Base-by-base conservation (phyloP, 2,888 invertebrate species). In the Nycteola revayana region DNA sequence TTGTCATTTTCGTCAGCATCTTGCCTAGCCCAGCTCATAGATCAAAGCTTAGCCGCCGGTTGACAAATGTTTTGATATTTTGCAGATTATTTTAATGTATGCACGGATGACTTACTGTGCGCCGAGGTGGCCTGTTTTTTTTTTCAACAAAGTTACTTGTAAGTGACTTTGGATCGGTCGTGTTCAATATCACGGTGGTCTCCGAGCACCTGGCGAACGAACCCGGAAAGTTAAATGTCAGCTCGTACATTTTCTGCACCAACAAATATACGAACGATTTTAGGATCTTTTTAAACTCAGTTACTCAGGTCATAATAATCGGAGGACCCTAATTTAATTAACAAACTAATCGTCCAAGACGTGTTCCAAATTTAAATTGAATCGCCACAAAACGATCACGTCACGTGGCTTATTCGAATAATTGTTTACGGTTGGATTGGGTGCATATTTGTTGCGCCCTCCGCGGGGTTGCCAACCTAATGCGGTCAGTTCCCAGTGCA, bases 1-100 rank as follows among this genome's bases (percentile, higher is more conserved):
- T 55, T 60, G 35, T 31, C 25, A 49, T 56, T 59, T 60, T 57
- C 44, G 48, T 45, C 42, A 47, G 42, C 39, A 28, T 22, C 20
- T 36, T 28, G 20, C 10, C 23, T 14, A 30, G 25, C 40, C 34
- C 32, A 29, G 27, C 41, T 55, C 54, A 51, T 64, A 81, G 74
- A 85, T 86, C 80, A 86, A 85, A 85, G 76, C 53, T 59, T 50
- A 39, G 66, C 79, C 79, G 81, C 64, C 61, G 59, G 71, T 77
- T 81, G 84, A 86, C 84, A 82, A 75, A 79, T 82, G 84, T 83
- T 82, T 78, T 80, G 78, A 82, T 84, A 83, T 69, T 75, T 75
- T 61, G 69, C 75, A 74, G 74, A 83, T 82, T 76, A 79, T 75
- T 70, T 76, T 78, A 82, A 78, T 81, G 45, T 80, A 82, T 84